These are phyloP conservation scores for Nesogale talazaci DNA, from an alignment of 2,113 vertebrate genomes.

Conservation along the genomic window DNA sequence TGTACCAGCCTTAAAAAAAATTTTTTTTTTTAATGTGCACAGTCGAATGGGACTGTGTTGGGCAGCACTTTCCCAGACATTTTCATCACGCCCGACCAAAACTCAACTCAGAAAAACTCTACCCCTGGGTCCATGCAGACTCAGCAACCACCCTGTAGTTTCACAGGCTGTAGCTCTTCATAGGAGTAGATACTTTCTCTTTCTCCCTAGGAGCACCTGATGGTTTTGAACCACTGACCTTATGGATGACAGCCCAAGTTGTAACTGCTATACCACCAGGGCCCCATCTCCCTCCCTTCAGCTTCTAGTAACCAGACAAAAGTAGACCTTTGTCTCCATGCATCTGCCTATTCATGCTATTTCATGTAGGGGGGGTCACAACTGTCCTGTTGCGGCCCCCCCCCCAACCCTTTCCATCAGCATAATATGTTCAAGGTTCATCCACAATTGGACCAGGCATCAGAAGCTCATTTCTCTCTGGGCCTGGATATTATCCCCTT, in stretches of 20 bases:
- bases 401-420: background rate
- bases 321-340: background rate
- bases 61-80: background rate
- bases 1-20: too few species aligned
- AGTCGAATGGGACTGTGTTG: background rate
- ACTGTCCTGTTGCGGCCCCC: background rate
- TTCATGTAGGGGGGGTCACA: background rate
- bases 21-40: too few species aligned
- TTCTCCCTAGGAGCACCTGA: too few species aligned
- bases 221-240: too few species aligned
- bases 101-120: too few species aligned
- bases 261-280: too few species aligned
- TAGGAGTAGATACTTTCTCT: too few species aligned
- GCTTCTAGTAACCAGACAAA: background rate
- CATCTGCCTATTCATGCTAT: background rate
- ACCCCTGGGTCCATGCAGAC: too few species aligned
- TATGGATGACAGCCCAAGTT: too few species aligned
- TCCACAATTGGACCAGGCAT: background rate
- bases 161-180: too few species aligned
- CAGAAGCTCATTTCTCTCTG: background rate
- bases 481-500: background rate
- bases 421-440: background rate
- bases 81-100: background rate
- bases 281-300: background rate
- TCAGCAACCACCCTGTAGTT: too few species aligned